Base-by-base conservation (phyloP, 2,113 vertebrate genomes). In the Trichomycterus rosablanca region DNA sequence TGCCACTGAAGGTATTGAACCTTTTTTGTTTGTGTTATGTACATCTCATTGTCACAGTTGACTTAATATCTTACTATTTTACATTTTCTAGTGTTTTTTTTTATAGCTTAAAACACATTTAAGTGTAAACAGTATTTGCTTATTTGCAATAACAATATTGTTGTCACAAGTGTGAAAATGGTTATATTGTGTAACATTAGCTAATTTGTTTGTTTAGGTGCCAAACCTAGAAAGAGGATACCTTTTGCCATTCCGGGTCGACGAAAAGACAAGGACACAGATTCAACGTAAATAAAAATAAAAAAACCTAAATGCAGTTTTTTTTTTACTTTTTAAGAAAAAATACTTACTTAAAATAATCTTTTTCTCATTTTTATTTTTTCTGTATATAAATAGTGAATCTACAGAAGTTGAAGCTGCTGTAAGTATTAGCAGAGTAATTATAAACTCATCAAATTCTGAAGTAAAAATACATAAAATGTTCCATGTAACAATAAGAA, bases 181-280 rank as follows among this genome's bases (percentile, higher is more conserved):
- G 9, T 35, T 12, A 35, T 11, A 35, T 35, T 35, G 34, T 35
- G 9, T 35, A 35, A 6, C 34, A 35, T 8, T 12, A 35, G 34
- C 34, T 12, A 7, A 53, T 69, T 32, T 68, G 3, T 64, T 30
- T 32, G 54, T 18, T 7, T 50, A 91, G 95, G 89, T 63, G 75
- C 94, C 78, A 98, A 96, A 84, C 92, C 91, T 70, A 86, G 89
- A 74, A 98, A 91, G 81, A 91, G 92, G 75, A 98, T 96, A 76
- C 78, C 89, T 18, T 97, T 98, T 74, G 90, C 83, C 53, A 93
- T 98, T 70, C 90, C 95, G 40, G 93, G 90, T 53, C 91, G 93
- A 51, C 91, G 91, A 75, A 98, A 91, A 86, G 94, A 97, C 78
- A 97, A 95, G 77, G 94, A 97, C 85, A 83, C 91, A 51, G 95